Conservation (phyloP, 2,113 vertebrate genomes). For the Seriola quinqueradiata region DNA sequence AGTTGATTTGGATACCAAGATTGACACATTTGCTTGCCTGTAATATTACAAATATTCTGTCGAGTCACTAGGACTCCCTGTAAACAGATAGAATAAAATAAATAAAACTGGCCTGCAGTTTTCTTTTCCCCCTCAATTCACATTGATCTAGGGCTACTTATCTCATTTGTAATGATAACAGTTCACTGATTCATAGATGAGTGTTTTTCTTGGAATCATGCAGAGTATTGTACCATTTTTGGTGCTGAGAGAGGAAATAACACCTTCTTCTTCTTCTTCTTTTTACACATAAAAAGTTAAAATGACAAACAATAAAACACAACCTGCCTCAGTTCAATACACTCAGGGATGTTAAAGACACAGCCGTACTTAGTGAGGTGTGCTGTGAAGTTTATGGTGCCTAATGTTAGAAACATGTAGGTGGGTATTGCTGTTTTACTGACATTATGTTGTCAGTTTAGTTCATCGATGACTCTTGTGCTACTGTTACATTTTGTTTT, state of each 20-base stretch:
- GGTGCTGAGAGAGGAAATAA: not conserved
- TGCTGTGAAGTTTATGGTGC: not conserved
- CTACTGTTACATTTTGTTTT: not conserved
- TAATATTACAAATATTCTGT: not conserved
- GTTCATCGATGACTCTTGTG: not conserved
- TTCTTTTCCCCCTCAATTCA: slow-evolving; percentile 28
- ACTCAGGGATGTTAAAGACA: not conserved
- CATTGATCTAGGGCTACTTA: slow-evolving; percentile 22
- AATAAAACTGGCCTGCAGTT: not conserved
- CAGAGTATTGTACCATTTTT: not conserved
- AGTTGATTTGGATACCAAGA: not conserved
- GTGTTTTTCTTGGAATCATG: slow-evolving; percentile 13
- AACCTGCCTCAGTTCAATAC: too few relatives aligned
- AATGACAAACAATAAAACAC: too few relatives aligned
- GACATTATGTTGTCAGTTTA: not conserved
- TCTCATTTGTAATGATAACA: slow-evolving; percentile 18
- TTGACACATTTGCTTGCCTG: not conserved
- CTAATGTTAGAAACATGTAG: not conserved
- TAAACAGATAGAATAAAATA: not conserved
- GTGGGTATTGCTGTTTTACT: not conserved
- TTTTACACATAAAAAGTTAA: too few relatives aligned
- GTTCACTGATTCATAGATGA: slow-evolving; percentile 15
- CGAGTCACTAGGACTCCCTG: not conserved
- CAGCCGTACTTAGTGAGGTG: not conserved
- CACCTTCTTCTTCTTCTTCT: not conserved